Percentiles rank a stretch among this genome's conserved stretches.
Evolutionary conservation across 2,113 vertebrate genomes (phyloP).

Genomic region (Poeciliopsis prolifica): DNA sequence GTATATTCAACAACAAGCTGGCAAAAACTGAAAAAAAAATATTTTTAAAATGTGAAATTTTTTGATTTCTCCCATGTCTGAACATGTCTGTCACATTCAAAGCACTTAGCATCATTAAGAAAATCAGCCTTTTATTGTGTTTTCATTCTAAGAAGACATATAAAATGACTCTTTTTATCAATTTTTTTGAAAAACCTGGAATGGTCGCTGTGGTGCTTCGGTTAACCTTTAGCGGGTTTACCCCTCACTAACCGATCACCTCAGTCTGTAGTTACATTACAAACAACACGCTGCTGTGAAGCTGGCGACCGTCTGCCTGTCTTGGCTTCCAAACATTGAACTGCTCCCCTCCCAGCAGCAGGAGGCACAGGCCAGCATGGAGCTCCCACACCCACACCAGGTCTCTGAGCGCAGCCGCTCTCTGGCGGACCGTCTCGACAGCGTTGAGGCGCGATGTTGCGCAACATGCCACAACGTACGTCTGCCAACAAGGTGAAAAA

Average conservation of each 20-base stretch:
- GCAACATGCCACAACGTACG: slow-evolving; percentile 17
- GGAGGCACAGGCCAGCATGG: slow-evolving; percentile 76
- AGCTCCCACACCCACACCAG: slow-evolving; percentile 35
- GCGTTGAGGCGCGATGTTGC: slow-evolving; percentile 29
- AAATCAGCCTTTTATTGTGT: not conserved
- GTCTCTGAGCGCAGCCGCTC: slow-evolving; percentile 21
- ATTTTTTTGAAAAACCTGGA: no score
- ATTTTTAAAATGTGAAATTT: no score
- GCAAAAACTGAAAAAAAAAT: no score
- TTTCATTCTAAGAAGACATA: not conserved
- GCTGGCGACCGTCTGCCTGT: not conserved
- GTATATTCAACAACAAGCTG: no score
- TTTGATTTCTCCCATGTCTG: no score
- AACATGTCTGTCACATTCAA: not conserved
- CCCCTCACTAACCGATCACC: no score
- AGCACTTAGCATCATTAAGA: not conserved
- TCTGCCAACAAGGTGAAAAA: slow-evolving; percentile 27
- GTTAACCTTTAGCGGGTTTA: no score
- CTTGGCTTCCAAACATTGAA: slow-evolving; percentile 30
- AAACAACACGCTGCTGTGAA: not conserved
- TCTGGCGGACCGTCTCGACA: slow-evolving; percentile 36
- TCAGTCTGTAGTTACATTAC: not conserved
- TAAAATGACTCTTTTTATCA: not conserved
- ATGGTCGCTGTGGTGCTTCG: no score
- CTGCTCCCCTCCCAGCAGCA: slow-evolving; percentile 37